These are phyloP conservation scores for Drosophila elegans DNA, from an alignment of 1,140 invertebrate genomes.

Conservation along the genomic window DNA sequence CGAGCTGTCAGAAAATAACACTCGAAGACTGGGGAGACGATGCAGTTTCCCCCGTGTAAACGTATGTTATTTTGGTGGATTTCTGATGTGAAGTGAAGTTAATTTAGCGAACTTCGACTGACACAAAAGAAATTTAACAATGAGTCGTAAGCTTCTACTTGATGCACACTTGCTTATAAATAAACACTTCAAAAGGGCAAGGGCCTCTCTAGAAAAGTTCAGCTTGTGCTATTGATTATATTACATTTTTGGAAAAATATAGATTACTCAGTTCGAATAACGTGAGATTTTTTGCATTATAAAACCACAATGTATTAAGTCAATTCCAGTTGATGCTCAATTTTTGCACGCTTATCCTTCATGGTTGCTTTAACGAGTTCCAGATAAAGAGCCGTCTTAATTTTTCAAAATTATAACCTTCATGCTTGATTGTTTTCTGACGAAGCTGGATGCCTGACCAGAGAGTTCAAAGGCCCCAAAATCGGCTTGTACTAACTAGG, in stretches of 20 bases:
- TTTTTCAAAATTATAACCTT: slow-evolving; percentile 49
- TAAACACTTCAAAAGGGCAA: slow-evolving; percentile 23
- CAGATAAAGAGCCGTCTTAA: slow-evolving; percentile 37
- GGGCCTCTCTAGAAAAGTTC: slow-evolving; percentile 7
- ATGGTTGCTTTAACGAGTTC: slow-evolving; percentile 43
- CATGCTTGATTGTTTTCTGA: slow-evolving; percentile 31
- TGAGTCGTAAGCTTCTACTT: slow-evolving; percentile 28
- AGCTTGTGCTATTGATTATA: slow-evolving; percentile 10
- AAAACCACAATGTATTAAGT: slow-evolving; percentile 3
- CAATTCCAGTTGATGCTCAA: slow-evolving; percentile 18
- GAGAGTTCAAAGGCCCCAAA: slow-evolving; percentile 28
- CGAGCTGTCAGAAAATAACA: slow-evolving; percentile 77
- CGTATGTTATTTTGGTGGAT: slow-evolving; percentile 59
- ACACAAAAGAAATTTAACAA: slow-evolving; percentile 66
- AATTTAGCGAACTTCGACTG: slow-evolving; percentile 66
- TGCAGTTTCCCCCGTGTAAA: slow-evolving; percentile 30
- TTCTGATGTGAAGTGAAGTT: slow-evolving; percentile 80
- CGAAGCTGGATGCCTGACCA: slow-evolving; percentile 1
- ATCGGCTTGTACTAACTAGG: slow-evolving; percentile 20
- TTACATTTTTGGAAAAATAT: slow-evolving; percentile 9
- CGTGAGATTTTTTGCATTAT: not conserved
- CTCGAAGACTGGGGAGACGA: slow-evolving; percentile 64
- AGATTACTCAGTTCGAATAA: not conserved
- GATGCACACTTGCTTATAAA: slow-evolving; percentile 12
- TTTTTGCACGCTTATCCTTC: slow-evolving; percentile 42